phyloP scores from a whole-genome alignment of 2,797 vertebrate species.

The Gymnoscopelus braueri region DNA sequence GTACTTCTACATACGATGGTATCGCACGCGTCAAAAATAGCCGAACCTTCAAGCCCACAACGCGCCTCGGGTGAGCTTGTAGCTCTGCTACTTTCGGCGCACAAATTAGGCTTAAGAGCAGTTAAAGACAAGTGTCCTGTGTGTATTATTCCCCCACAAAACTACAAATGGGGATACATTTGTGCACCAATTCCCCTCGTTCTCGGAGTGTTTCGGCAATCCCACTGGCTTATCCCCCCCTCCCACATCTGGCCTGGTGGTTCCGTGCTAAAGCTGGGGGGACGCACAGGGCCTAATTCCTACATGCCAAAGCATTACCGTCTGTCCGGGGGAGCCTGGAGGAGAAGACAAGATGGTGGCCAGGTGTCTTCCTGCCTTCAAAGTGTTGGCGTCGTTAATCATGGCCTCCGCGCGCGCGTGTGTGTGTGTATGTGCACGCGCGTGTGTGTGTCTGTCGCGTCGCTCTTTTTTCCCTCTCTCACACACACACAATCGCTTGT shows the following conservation, averaged over 20 bases:
- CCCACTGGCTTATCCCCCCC: conserved; percentile 49
- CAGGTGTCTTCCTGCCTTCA: conserved; percentile 83
- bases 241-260: conserved; percentile 61
- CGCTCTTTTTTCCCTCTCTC: conserved; percentile 69
- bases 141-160: too few relatives aligned
- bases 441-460: conserved; percentile 44
- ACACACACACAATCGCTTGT: conserved; percentile 21
- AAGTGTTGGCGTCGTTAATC: conserved; percentile 77
- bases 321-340: conserved; percentile 62
- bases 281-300: conserved; percentile 71
- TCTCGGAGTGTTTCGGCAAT: conserved; percentile 52
- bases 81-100: too few relatives aligned
- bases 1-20: too few relatives aligned
- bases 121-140: too few relatives aligned
- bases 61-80: too few relatives aligned
- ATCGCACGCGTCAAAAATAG: too few relatives aligned
- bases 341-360: conserved; percentile 78
- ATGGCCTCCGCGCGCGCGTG: conserved; percentile 1
- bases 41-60: too few relatives aligned
- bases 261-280: conserved; percentile 65
- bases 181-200: conserved; percentile 30
- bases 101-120: too few relatives aligned
- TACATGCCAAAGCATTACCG: conserved; percentile 74
- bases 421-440: conserved; percentile 24
- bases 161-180: too few relatives aligned